Conservation (phyloP, 2,888 invertebrate species). For the Monochamus alternatus region DNA sequence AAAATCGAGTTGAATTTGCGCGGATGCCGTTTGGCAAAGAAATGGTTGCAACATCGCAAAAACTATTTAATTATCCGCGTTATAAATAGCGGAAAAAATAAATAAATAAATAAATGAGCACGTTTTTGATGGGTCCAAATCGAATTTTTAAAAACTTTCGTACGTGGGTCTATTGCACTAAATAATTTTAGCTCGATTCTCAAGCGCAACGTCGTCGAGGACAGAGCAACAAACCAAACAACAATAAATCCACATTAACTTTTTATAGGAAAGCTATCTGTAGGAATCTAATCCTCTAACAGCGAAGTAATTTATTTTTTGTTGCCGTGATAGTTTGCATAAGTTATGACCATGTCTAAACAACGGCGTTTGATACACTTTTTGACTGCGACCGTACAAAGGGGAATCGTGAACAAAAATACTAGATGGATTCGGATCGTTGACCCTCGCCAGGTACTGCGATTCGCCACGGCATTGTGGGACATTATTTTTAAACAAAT, state of each 20-base stretch:
- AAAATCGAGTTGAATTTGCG: no score
- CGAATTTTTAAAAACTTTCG: no score
- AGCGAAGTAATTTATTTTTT: conserved; percentile 46
- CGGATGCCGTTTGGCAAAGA: no score
- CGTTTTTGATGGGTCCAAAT: no score
- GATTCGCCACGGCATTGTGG: conserved; percentile 33
- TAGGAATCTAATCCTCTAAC: conserved; percentile 39
- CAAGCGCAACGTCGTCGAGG: background rate
- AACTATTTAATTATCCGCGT: no score
- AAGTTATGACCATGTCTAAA: conserved; percentile 50
- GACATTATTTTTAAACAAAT: conserved; percentile 33
- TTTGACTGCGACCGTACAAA: conserved; percentile 39
- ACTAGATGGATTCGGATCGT: conserved; percentile 37
- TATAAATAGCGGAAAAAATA: no score
- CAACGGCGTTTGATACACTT: conserved; percentile 48
- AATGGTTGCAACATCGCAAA: no score
- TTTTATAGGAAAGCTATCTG: conserved; percentile 37
- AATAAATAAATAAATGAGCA: no score
- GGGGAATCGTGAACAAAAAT: conserved; percentile 40
- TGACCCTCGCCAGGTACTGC: conserved; percentile 35
- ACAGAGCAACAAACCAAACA: conserved; percentile 24
- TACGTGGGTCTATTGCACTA: no score
- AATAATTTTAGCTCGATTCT: background rate
- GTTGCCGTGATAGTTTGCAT: conserved; percentile 44
- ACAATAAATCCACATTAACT: conserved; percentile 42